A percentile compares a stretch with the other conserved stretches of the same genome.
Conservation (phyloP, 2,113 vertebrate genomes). For the Astur gentilis region DNA sequence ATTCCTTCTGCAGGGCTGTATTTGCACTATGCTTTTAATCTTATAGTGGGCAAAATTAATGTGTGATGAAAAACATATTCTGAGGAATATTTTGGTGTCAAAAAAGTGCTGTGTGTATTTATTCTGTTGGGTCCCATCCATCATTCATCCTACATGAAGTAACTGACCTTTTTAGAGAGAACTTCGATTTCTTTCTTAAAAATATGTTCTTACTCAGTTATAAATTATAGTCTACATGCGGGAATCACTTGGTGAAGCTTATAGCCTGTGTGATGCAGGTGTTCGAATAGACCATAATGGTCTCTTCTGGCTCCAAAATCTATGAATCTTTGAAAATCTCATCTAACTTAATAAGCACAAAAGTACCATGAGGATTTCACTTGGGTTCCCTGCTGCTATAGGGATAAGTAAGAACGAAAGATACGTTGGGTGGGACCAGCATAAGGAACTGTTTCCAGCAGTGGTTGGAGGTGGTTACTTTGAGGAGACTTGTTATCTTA, state of each 20-base stretch:
- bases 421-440: rapidly evolving
- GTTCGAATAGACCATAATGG: neutral
- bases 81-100: neutral
- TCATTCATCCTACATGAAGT: neutral
- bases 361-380: neutral
- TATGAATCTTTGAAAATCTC: neutral
- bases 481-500: neutral
- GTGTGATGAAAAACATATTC: neutral
- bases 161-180: neutral
- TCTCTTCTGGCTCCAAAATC: neutral
- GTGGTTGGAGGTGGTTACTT: neutral
- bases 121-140: neutral
- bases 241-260: neutral
- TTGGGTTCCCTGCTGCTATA: neutral
- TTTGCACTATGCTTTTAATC: neutral
- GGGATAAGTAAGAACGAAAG: neutral
- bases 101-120: neutral
- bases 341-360: neutral
- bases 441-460: neutral
- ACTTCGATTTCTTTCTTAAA: neutral
- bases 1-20: neutral
- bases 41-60: neutral
- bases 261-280: neutral
- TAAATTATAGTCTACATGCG: neutral
- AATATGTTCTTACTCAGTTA: neutral